A percentile compares a stretch with the other conserved stretches of the same genome.
Evolutionary conservation across 2,888 invertebrate species (phyloP).

Genomic region (Nowickia ferox): DNA sequence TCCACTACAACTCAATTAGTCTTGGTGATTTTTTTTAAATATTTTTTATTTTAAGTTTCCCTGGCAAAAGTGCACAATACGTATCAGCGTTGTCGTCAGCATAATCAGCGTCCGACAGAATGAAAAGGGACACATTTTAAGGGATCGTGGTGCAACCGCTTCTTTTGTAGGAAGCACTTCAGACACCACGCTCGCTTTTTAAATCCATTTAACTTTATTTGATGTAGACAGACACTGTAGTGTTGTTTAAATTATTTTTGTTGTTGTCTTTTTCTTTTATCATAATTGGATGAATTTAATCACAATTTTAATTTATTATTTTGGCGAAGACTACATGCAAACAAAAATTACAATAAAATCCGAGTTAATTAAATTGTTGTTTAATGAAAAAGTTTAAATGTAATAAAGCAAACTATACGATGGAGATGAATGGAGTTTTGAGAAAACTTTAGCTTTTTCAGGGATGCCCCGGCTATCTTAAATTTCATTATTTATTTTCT

Average conservation of each 20-base stretch:
- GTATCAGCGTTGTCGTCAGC: slow-evolving; percentile 1
- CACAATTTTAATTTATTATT: slow-evolving; percentile 53
- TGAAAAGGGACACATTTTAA: slow-evolving; percentile 50
- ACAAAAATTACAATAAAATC: background rate
- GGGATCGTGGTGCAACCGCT: slow-evolving; percentile 24
- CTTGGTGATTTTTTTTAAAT: slow-evolving; percentile 49
- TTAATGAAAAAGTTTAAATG: background rate
- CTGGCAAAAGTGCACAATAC: slow-evolving; percentile 3
- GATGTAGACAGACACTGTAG: slow-evolving; percentile 13
- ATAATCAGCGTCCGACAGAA: slow-evolving; percentile 23
- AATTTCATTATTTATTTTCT: too few species aligned
- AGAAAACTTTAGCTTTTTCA: too few species aligned
- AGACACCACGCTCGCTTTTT: slow-evolving; percentile 48
- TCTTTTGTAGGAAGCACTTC: slow-evolving; percentile 67
- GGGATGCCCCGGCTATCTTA: too few species aligned
- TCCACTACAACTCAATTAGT: slow-evolving; percentile 72
- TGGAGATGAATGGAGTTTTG: too few species aligned
- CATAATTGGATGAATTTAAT: slow-evolving; percentile 52
- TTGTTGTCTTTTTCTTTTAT: slow-evolving; percentile 13
- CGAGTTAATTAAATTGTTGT: slow-evolving; percentile 48
- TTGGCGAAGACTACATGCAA: background rate
- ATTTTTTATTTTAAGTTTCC: slow-evolving; percentile 14
- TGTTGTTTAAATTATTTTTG: slow-evolving; percentile 4
- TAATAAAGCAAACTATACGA: background rate
- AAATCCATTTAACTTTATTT: slow-evolving; percentile 45